These are phyloP conservation scores for Murina feae DNA, from an alignment of 2,113 vertebrate species.

Conservation along the genomic window DNA sequence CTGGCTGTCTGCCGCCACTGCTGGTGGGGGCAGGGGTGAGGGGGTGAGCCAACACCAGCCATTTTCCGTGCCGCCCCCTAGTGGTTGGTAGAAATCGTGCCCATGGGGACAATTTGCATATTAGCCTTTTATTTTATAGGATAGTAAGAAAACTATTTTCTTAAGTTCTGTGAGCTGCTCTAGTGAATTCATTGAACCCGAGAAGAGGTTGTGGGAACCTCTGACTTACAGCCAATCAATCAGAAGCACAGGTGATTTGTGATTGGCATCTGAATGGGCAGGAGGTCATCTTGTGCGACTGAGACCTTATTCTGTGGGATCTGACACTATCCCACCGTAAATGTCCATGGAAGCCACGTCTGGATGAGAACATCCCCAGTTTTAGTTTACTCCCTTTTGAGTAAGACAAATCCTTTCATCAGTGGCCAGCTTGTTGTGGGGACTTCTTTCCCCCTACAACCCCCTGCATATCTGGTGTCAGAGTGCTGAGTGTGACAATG, in stretches of 20 bases:
- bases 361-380: no score
- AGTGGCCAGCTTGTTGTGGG: not conserved
- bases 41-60: no score
- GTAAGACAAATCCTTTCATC: no score
- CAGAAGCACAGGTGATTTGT: not conserved
- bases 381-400: no score
- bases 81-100: no score
- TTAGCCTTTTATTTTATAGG: no score
- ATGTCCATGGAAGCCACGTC: no score
- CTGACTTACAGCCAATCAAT: not conserved
- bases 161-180: not conserved
- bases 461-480: not conserved
- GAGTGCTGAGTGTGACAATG: not conserved
- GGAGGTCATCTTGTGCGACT: not conserved
- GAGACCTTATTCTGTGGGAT: not conserved
- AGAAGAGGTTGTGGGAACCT: not conserved
- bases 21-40: no score
- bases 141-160: not conserved
- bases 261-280: not conserved
- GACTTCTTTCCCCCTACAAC: fast-evolving
- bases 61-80: no score
- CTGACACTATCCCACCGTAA: not conserved
- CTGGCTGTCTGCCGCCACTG: no score
- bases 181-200: not conserved
- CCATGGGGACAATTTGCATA: no score